A percentile compares a stretch with the other conserved stretches of the same genome.
Conservation (phyloP, 2,113 vertebrate species). For the Sinosuthora webbiana region DNA sequence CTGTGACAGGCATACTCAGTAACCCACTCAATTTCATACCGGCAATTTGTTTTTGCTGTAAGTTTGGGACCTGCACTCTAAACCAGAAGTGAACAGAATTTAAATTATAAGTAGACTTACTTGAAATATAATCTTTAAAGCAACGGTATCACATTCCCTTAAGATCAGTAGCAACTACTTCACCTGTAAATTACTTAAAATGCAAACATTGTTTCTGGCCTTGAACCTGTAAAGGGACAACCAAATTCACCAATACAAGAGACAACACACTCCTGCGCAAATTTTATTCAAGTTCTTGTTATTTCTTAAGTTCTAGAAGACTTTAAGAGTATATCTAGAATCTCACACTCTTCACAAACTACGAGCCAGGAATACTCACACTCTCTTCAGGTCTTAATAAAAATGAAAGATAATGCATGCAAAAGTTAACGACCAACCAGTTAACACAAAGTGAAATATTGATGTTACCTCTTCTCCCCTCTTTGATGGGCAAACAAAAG, state of each 20-base stretch:
- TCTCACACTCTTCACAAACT: not conserved
- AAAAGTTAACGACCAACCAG: not conserved
- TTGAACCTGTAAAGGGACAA: not conserved
- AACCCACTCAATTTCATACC: slow-evolving; percentile 92
- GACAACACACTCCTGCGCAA: not conserved
- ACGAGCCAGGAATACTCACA: not conserved
- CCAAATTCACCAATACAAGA: not conserved
- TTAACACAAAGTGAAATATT: not conserved
- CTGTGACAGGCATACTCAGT: slow-evolving; percentile 94
- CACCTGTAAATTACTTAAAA: not conserved
- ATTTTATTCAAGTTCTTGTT: not conserved
- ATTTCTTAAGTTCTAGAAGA: not conserved
- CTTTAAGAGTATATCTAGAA: not conserved
- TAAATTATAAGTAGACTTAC: not conserved
- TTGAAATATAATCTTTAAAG: not conserved
- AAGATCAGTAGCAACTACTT: not conserved
- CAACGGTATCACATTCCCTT: not conserved
- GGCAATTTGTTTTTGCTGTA: slow-evolving; percentile 86
- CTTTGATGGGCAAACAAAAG: slow-evolving; percentile 88
- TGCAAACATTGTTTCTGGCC: not conserved
- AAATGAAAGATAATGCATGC: not conserved
- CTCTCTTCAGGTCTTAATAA: not conserved
- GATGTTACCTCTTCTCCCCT: slow-evolving; percentile 78
- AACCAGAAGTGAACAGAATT: not conserved
- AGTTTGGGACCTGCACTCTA: slow-evolving; percentile 88